Evolutionary conservation across 2,113 vertebrate species (phyloP).

Genomic region (Xiphophorus couchianus): DNA sequence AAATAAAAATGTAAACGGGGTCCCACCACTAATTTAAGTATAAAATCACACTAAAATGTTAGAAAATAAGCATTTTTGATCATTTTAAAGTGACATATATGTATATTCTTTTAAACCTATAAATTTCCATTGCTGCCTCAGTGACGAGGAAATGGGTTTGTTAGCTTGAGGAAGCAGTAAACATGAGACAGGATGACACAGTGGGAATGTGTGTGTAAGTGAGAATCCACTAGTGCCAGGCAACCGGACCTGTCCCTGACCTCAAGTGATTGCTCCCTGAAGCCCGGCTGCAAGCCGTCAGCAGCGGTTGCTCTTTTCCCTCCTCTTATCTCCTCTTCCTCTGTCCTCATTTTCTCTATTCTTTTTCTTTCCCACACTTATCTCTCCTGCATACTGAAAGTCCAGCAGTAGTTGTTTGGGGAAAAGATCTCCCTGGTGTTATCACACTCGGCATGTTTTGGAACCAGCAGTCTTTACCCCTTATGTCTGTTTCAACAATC

Average conservation of each 20-base stretch:
- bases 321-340: slow-evolving; percentile 47
- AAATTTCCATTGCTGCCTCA: slow-evolving; percentile 46
- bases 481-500: neutral
- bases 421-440: slow-evolving; percentile 36
- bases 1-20: no score
- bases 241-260: slow-evolving; percentile 69
- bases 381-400: slow-evolving; percentile 27
- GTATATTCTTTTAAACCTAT: neutral
- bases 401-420: slow-evolving; percentile 41
- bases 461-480: slow-evolving; percentile 20
- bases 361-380: slow-evolving; percentile 52
- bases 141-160: slow-evolving; percentile 54
- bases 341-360: slow-evolving; percentile 15
- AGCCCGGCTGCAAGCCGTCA: slow-evolving; percentile 41
- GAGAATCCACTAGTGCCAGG: slow-evolving; percentile 58
- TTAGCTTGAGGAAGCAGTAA: slow-evolving; percentile 59
- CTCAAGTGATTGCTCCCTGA: slow-evolving; percentile 42
- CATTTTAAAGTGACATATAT: neutral
- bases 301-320: slow-evolving; percentile 35
- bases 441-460: slow-evolving; percentile 47
- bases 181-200: slow-evolving; percentile 49
- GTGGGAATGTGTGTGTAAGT: slow-evolving; percentile 15
- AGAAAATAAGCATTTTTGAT: neutral
- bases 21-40: neutral
- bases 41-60: neutral